Base-by-base conservation (phyloP, 2,113 vertebrate species). In the Tiliqua scincoides region DNA sequence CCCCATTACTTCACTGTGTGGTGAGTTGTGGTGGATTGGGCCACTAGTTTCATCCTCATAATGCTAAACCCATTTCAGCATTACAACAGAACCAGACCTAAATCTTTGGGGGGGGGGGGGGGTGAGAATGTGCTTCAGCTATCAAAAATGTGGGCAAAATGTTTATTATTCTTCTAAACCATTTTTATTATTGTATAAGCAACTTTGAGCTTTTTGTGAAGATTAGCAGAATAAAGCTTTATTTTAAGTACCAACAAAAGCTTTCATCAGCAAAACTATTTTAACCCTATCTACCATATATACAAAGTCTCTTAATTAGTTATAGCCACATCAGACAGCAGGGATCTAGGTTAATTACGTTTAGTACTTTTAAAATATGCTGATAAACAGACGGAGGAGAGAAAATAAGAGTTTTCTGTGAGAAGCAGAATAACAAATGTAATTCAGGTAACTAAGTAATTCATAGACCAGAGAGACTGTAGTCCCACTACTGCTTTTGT, bases 361-460 rank as follows among this genome's bases (percentile, higher is more conserved):
- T 77, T 77, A 65, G 17, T 54, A 76, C 27, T 76, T 76, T 7
- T 5, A 35, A 59, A 77, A 77, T 18, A 77, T 59, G 7, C n/a
- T 59, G 27, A 52, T 77, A n/a, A 77, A 27, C 17, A 32, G 6
- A 77, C 35, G 52, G 18, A 32, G 17, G 54, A 21, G 72, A 2
- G 52, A 54, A 12, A 54, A 54, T n/a, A 54, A 83, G 68, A 30
- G 8, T 40, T 40, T 83, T 61, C 23, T 73, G 14, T n/a, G 9
- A 30, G 23, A 83, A 61, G 73, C 35, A 83, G 68, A 83, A 43
- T 61, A 20, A 57, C 25, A 59, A 43, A 62, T 23, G 40, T 82
- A 71, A 82, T 57, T n/a, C 6, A 27, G 67, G 15, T 27, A 82
- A 82, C 80, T 71, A 82, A 57, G 70, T 83, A 83, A 83, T 82